These are phyloP conservation scores for Xestobium rufovillosum DNA, from an alignment of 2,888 invertebrate genomes.

Conservation along the genomic window DNA sequence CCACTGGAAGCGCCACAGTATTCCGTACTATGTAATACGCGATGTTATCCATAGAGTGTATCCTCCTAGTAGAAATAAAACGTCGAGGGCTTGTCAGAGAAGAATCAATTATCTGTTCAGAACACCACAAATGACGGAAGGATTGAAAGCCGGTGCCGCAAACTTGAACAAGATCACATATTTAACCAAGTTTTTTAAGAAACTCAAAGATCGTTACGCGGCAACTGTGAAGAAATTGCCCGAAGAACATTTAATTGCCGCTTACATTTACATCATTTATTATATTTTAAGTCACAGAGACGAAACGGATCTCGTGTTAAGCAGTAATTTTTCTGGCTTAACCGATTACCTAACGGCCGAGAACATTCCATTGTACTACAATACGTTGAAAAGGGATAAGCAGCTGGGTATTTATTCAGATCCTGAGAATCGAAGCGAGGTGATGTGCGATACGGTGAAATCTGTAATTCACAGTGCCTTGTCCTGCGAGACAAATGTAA, in stretches of 20 bases:
- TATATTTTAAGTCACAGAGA: conserved; percentile 24
- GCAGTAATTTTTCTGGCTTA: conserved; percentile 8
- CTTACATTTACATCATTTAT: conserved; percentile 28
- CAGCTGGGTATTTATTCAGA: conserved; percentile 40
- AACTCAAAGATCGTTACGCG: background rate
- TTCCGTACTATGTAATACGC: conserved; percentile 45
- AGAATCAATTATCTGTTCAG: conserved; percentile 52
- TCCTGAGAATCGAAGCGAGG: conserved; percentile 43
- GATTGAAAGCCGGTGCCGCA: conserved; percentile 23
- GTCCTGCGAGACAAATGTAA: conserved; percentile 50
- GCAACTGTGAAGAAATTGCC: conserved; percentile 7
- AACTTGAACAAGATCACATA: background rate
- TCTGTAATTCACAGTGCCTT: conserved; percentile 60
- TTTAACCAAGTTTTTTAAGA: background rate
- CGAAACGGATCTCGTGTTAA: background rate
- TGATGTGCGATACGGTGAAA: conserved; percentile 49
- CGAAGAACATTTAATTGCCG: conserved; percentile 19
- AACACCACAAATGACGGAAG: conserved; percentile 25
- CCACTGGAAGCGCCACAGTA: conserved; percentile 39
- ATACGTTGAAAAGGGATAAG: no score
- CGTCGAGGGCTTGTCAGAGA: conserved; percentile 59
- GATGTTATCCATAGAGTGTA: conserved; percentile 49
- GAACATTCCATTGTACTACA: conserved; percentile 9
- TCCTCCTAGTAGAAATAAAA: conserved; percentile 54
- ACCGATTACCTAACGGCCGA: conserved; percentile 11